Conservation (phyloP, 2,888 invertebrate genomes). For the Drosophila recens region DNA sequence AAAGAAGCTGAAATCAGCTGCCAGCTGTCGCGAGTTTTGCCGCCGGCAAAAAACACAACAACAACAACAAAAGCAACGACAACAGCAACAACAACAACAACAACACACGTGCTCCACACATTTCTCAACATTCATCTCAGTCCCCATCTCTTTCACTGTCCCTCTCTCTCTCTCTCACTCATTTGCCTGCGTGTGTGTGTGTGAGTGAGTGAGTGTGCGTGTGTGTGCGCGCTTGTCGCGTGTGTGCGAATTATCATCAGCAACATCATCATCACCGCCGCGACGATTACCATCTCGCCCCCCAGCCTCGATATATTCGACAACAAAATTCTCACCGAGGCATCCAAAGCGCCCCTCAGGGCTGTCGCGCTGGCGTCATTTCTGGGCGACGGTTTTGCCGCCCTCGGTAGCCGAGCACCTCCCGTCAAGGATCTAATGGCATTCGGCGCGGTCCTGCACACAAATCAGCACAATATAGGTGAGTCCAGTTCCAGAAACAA, state of each 20-base stretch:
- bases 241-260: constrained; percentile 30
- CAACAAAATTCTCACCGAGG: constrained; percentile 86
- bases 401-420: constrained; percentile 85
- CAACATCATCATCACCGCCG: constrained; percentile 20
- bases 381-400: constrained; percentile 86
- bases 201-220: constrained; percentile 7
- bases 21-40: constrained; percentile 64
- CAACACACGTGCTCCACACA: constrained; percentile 64
- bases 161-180: constrained; percentile 3
- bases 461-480: constrained; percentile 86
- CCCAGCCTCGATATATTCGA: constrained; percentile 70
- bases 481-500: constrained; percentile 44
- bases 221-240: constrained; percentile 12
- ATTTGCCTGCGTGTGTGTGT: constrained; percentile 5
- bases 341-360: constrained; percentile 86
- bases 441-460: constrained; percentile 85
- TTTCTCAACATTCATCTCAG: constrained; percentile 13
- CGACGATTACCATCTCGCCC: constrained; percentile 50
- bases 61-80: constrained; percentile 16
- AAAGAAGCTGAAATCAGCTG: constrained; percentile 36
- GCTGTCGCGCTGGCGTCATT: constrained; percentile 86
- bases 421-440: constrained; percentile 86
- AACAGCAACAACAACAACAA: constrained; percentile 12
- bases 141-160: neutral
- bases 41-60: constrained; percentile 58